Conservation (phyloP, 2,888 invertebrate species). For the Bursaphelenchus okinawaensis region DNA sequence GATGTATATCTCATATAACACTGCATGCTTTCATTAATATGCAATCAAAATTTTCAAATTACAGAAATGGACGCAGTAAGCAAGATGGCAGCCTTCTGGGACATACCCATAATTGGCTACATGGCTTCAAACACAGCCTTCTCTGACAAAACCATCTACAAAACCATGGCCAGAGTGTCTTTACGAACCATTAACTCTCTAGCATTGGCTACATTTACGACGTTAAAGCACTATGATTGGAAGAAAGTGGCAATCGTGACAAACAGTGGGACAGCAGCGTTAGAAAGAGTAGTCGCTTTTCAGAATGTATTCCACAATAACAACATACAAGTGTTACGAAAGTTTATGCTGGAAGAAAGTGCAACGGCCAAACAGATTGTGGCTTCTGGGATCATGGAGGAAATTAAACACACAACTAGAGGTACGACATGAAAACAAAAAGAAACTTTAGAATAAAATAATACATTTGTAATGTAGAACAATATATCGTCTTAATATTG, state of each 20-base stretch:
- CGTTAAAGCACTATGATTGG: slow-evolving; percentile 54
- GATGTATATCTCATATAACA: too few relatives aligned
- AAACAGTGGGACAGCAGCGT: slow-evolving; percentile 50
- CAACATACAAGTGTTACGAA: slow-evolving; percentile 40
- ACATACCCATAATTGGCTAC: slow-evolving; percentile 55
- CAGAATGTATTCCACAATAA: slow-evolving; percentile 52
- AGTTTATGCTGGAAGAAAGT: slow-evolving; percentile 51
- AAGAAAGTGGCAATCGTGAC: slow-evolving; percentile 49
- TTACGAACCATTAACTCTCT: slow-evolving; percentile 54
- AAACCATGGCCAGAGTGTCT: slow-evolving; percentile 53
- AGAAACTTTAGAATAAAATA: too few relatives aligned
- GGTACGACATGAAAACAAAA: slow-evolving; percentile 24
- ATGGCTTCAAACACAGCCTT: slow-evolving; percentile 54
- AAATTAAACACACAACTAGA: slow-evolving; percentile 47
- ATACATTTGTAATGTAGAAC: not conserved
- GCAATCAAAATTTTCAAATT: not conserved
- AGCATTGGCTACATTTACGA: slow-evolving; percentile 46
- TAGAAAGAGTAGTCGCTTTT: slow-evolving; percentile 46
- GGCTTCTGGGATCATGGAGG: slow-evolving; percentile 43
- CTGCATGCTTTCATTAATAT: not conserved
- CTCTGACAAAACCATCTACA: slow-evolving; percentile 52
- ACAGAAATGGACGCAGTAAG: slow-evolving; percentile 54
- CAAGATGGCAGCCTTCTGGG: slow-evolving; percentile 56
- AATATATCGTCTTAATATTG: not conserved
- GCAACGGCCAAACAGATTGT: slow-evolving; percentile 42